Base-by-base conservation (phyloP, 2,113 vertebrate genomes). In the Pterocles burchelli region DNA sequence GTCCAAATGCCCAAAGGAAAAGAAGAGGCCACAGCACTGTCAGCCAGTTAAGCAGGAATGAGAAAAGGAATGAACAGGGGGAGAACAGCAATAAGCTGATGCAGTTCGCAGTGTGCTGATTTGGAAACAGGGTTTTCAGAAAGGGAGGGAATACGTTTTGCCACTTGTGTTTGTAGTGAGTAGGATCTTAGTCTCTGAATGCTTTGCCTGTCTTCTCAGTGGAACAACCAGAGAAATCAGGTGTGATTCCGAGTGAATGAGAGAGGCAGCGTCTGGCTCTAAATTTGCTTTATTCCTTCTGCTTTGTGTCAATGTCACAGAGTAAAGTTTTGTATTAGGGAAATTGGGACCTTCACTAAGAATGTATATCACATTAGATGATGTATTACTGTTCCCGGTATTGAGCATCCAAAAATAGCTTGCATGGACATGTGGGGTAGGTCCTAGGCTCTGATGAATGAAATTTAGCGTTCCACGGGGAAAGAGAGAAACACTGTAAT, bases 401-500 rank as follows among this genome's bases (percentile, higher is more conserved):
- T 33, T 0, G 0, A 90, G 63, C 84, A 87, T 79, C 82, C 79
- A 41, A 88, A 97, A 91, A 88, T 63, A 95, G 70, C 73, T 94
- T 74, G 58, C 20, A 5, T 18, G 59, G 93, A 73, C 43, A 72
- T 8, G 17, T 46, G 43, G 75, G 54, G 34, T 75, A 86, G 73
- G 63, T 88, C 75, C 36, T 11, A 63, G 75, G 57, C 70, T 73
- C 88, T 79, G 46, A 45, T 84, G 75, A 96, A 57, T 11, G n/a
- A 63, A 66, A 79, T 92, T 89, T 89, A 93, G 57, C 59, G 72
- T 86, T 85, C 93, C 58, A 0, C n/a, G 38, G 87, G 94, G 94
- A 92, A 87, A 43, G 82, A 77, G 77, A 90, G 85, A 91, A 93
- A 63, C 52, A 19, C 55, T 74, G 68, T 94, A 89, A 96, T 96